Evolutionary conservation across 92 coral and sea anemone species (phyloP).

Genomic region (Isaurus tuberculatus): DNA sequence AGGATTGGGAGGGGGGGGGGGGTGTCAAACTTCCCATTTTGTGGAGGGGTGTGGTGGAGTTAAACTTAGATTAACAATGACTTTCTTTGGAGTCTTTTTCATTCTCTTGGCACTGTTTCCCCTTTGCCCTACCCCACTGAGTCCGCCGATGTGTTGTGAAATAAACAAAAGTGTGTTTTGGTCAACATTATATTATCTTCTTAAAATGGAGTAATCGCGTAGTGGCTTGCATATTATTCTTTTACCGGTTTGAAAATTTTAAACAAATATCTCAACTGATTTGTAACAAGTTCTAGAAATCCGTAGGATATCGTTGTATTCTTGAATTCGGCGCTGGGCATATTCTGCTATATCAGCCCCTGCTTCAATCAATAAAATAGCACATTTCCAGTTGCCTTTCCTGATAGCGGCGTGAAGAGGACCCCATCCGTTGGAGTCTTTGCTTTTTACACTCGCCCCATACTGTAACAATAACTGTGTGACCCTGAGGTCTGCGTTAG

Average conservation of each 20-base stretch:
- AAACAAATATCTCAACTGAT: slow-evolving; percentile 85
- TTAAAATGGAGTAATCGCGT: no score
- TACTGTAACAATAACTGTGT: slow-evolving; percentile 73
- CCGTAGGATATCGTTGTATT: slow-evolving; percentile 70
- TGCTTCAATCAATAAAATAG: slow-evolving; percentile 80
- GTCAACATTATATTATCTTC: no score
- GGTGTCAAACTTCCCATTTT: no score
- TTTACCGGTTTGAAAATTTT: neutral
- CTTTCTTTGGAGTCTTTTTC: no score
- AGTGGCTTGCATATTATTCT: no score
- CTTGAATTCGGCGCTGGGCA: slow-evolving; percentile 76
- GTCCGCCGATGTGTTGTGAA: no score
- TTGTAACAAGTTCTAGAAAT: slow-evolving; percentile 74
- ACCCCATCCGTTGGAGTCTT: slow-evolving; percentile 77
- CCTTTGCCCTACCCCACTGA: no score
- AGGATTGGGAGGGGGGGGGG: no score
- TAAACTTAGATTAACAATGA: no score
- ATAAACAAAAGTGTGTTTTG: no score
- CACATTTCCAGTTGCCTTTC: slow-evolving; percentile 89
- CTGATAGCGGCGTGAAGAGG: slow-evolving; percentile 83
- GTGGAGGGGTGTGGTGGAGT: no score
- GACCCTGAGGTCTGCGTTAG: slow-evolving; percentile 83
- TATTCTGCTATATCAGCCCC: slow-evolving; percentile 88
- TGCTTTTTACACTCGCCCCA: slow-evolving; percentile 70
- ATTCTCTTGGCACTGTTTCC: no score